Conservation (phyloP, 2,797 vertebrate genomes). For the Gymnopithys bicolor region DNA sequence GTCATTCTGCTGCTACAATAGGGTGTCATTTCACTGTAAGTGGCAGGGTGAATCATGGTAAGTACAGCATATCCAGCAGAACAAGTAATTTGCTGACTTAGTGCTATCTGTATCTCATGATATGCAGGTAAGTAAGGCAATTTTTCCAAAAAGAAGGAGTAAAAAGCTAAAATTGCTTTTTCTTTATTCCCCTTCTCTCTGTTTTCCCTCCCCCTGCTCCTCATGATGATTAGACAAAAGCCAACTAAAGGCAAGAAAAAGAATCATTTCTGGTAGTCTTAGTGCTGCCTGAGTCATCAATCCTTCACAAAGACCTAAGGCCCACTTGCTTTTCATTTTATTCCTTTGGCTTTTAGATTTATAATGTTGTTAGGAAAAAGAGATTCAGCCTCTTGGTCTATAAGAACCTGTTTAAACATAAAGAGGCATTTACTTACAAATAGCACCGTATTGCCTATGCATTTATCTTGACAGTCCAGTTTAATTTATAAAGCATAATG, state of each 20-base stretch:
- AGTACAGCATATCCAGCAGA: neutral
- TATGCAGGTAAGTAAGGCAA: slow-evolving; percentile 23
- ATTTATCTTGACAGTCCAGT: slow-evolving; percentile 70
- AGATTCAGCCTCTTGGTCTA: slow-evolving; percentile 63
- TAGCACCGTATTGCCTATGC: slow-evolving; percentile 58
- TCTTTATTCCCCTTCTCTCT: neutral
- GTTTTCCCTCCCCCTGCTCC: neutral
- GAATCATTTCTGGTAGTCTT: slow-evolving; percentile 23
- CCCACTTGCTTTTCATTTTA: slow-evolving; percentile 54
- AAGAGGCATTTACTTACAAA: slow-evolving; percentile 72
- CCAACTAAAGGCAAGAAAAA: slow-evolving; percentile 35
- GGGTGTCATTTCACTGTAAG: slow-evolving; percentile 15
- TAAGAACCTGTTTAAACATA: slow-evolving; percentile 65
- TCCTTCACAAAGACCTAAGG: slow-evolving; percentile 49
- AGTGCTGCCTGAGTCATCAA: slow-evolving; percentile 33
- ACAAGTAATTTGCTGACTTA: slow-evolving; percentile 57
- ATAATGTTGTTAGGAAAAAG: slow-evolving; percentile 66
- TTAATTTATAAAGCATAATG: slow-evolving; percentile 74
- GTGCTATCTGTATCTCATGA: slow-evolving; percentile 21
- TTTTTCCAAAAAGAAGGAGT: slow-evolving; percentile 30
- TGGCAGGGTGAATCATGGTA: slow-evolving; percentile 42
- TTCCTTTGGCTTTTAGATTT: slow-evolving; percentile 64
- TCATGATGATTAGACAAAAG: slow-evolving; percentile 1
- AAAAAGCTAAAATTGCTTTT: slow-evolving; percentile 40
- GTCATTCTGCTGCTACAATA: neutral